Percentiles rank a stretch among this genome's conserved stretches.
phyloP scores from a whole-genome alignment of 1,140 invertebrate species.

The Sinella curviseta region DNA sequence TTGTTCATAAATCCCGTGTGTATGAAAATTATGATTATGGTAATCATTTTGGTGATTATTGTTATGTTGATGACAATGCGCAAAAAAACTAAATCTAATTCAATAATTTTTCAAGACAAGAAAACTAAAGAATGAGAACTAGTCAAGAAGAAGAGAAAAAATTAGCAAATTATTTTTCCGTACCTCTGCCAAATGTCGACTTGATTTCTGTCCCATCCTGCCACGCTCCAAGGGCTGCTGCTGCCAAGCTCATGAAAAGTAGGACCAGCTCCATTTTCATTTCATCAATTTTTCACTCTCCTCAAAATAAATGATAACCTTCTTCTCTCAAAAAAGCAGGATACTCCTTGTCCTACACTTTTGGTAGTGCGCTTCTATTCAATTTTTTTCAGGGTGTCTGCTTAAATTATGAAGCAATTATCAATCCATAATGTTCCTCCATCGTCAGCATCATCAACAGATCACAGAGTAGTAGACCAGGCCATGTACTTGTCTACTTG shows the following conservation, averaged over 20 bases:
- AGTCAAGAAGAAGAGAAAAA: too few species aligned
- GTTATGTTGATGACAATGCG: too few species aligned
- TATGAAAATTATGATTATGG: too few species aligned
- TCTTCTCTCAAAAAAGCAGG: neutral
- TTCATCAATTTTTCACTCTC: neutral
- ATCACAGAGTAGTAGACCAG: neutral
- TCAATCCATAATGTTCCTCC: neutral
- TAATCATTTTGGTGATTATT: too few species aligned
- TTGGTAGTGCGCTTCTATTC: neutral
- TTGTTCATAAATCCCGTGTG: too few species aligned
- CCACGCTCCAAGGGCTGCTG: slow-evolving; percentile 25
- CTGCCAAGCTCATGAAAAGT: slow-evolving; percentile 20
- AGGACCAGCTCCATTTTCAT: slow-evolving; percentile 24
- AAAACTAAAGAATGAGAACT: neutral
- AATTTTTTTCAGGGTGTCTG: neutral
- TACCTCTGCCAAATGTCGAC: slow-evolving; percentile 28
- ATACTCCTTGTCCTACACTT: neutral
- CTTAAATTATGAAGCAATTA: neutral
- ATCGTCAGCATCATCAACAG: neutral
- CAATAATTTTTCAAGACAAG: neutral
- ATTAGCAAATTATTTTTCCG: neutral
- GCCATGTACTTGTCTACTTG: neutral
- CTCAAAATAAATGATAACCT: neutral
- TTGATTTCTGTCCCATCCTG: slow-evolving; percentile 35
- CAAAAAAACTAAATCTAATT: too few species aligned